phyloP scores from a whole-genome alignment of 2,797 vertebrate genomes.

The Denticeps clupeoides region DNA sequence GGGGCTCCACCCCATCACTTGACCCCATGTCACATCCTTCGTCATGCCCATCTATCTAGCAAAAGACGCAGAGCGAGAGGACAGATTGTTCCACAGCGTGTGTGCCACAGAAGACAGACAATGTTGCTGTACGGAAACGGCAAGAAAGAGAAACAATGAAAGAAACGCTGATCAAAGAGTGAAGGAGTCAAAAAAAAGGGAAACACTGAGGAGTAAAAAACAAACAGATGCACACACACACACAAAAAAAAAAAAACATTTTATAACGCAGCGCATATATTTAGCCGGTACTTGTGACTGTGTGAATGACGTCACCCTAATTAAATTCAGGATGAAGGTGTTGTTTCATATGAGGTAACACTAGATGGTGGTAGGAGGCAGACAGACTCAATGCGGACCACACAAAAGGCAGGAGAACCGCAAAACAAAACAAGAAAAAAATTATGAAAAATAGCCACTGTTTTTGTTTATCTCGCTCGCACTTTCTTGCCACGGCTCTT shows the following conservation, averaged over 20 bases:
- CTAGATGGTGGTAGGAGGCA: slow-evolving; percentile 16
- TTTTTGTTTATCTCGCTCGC: slow-evolving; percentile 1
- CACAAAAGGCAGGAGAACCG: not conserved
- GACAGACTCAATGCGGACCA: not conserved
- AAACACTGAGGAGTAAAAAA: not conserved
- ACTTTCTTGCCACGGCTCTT: slow-evolving; percentile 10
- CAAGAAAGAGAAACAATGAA: not conserved
- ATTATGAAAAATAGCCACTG: not conserved
- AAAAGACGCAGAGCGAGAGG: not conserved
- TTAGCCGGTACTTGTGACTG: slow-evolving; percentile 7
- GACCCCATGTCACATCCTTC: not conserved
- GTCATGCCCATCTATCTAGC: not conserved
- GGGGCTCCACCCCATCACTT: not conserved
- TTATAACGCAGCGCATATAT: slow-evolving; percentile 11
- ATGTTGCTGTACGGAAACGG: not conserved
- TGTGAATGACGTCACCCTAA: slow-evolving; percentile 8
- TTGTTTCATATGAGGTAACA: slow-evolving; percentile 17
- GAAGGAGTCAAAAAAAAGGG: no score
- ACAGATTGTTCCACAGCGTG: not conserved
- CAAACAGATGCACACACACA: not conserved
- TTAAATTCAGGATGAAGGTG: slow-evolving; percentile 13
- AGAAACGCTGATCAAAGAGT: no score
- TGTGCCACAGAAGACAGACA: not conserved
- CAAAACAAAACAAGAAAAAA: not conserved
- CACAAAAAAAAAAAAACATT: slow-evolving; percentile 10